Conservation (phyloP, 2,113 vertebrate species). For the Uria lomvia region DNA sequence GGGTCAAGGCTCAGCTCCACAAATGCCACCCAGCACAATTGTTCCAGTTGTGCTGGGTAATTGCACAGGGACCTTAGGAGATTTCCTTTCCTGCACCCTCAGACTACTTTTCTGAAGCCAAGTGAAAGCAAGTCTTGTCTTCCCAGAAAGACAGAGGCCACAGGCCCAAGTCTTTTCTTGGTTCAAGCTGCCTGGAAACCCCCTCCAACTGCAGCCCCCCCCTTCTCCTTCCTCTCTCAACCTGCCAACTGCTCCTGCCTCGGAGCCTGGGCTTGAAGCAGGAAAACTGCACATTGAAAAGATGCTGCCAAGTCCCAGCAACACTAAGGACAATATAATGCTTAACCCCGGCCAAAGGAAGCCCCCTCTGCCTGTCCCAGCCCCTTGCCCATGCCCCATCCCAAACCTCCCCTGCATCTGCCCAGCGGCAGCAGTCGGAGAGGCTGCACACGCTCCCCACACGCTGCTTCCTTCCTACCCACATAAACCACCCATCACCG, state of each 20-base stretch:
- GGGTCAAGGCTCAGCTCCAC: not conserved
- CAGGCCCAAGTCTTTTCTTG: not conserved
- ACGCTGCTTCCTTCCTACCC: not conserved
- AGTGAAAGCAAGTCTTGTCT: constrained; percentile 7
- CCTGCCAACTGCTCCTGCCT: not conserved
- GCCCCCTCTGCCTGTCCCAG: not conserved
- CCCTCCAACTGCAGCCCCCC: not conserved
- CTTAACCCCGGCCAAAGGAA: not conserved
- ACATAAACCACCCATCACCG: fast-evolving
- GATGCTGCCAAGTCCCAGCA: not conserved
- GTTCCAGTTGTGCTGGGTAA: not conserved
- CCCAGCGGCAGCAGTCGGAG: not conserved
- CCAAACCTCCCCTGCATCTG: not conserved
- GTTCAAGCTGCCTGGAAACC: not conserved
- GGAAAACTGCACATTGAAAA: not conserved
- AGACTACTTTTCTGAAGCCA: not conserved
- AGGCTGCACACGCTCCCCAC: not conserved
- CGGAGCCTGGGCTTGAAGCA: not conserved
- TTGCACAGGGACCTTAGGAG: not conserved
- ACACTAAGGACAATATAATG: fast-evolving
- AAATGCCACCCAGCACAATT: not conserved
- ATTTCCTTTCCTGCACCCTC: not conserved
- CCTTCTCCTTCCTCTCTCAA: not conserved
- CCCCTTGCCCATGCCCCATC: fast-evolving
- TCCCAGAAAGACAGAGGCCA: not conserved